Conservation (phyloP, 2,113 vertebrate genomes). For the Vulpes vulpes region DNA sequence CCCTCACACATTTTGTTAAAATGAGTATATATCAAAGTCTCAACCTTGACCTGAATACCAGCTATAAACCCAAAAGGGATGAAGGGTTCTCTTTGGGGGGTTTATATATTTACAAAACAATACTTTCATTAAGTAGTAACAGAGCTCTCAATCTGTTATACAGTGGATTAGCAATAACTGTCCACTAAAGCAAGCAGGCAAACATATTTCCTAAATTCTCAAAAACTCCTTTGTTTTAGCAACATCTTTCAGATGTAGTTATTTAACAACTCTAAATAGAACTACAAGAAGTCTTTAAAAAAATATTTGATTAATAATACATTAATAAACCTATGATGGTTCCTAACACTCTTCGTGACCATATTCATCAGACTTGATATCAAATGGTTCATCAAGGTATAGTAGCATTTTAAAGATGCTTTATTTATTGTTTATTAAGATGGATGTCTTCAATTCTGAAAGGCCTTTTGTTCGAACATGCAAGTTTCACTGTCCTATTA, state of each 20-base stretch:
- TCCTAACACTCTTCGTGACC: neutral
- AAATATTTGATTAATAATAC: neutral
- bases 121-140: slow-evolving; percentile 8
- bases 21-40: neutral
- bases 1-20: neutral
- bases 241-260: slow-evolving; percentile 49
- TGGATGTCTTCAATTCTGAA: neutral
- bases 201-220: slow-evolving; percentile 22
- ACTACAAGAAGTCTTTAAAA: slow-evolving; percentile 8
- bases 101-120: neutral
- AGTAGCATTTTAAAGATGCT: neutral
- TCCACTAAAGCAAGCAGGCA: slow-evolving; percentile 21
- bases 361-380: neutral
- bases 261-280: slow-evolving; percentile 50
- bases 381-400: neutral
- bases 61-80: slow-evolving; percentile 23
- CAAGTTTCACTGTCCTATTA: neutral
- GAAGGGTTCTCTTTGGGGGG: neutral
- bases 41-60: neutral
- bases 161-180: neutral
- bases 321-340: neutral
- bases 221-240: neutral
- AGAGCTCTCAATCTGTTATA: slow-evolving; percentile 30
- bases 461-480: neutral
- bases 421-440: slow-evolving; percentile 15